Conservation (phyloP, 2,888 invertebrate species). For the Hipparchia sbordonii region DNA sequence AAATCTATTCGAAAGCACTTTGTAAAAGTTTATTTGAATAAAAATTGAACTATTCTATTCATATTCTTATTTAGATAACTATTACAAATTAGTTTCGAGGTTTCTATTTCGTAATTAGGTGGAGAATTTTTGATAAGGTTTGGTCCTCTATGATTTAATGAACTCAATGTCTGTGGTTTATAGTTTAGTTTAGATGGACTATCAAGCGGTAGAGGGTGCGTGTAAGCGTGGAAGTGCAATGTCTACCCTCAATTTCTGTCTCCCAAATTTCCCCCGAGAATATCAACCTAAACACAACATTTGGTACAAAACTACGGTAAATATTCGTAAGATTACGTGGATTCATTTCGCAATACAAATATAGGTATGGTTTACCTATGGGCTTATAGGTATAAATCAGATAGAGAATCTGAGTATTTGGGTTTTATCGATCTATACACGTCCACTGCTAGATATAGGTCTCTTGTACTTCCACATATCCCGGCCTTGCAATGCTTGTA, state of each 20-base stretch:
- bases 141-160: not conserved
- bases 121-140: too few relatives aligned
- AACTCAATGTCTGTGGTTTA: constrained; percentile 46
- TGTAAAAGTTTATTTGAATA: too few relatives aligned
- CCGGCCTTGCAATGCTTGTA: too few relatives aligned
- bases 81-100: too few relatives aligned
- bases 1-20: too few relatives aligned
- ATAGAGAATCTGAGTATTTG: too few relatives aligned
- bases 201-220: constrained; percentile 75
- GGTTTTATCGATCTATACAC: too few relatives aligned
- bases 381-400: not conserved
- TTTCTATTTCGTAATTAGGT: too few relatives aligned
- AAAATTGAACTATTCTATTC: too few relatives aligned
- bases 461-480: too few relatives aligned
- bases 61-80: too few relatives aligned
- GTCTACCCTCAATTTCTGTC: constrained; percentile 57
- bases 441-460: too few relatives aligned
- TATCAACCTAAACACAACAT: constrained; percentile 52
- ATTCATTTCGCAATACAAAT: constrained; percentile 26
- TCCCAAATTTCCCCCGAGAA: constrained; percentile 74
- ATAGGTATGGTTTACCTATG: not conserved
- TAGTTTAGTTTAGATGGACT: constrained; percentile 57
- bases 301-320: constrained; percentile 32
- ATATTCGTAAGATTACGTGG: constrained; percentile 26
- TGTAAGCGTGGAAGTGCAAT: constrained; percentile 75